Conservation (phyloP, 2,888 invertebrate genomes). For the Ecliptopera silaceata region DNA sequence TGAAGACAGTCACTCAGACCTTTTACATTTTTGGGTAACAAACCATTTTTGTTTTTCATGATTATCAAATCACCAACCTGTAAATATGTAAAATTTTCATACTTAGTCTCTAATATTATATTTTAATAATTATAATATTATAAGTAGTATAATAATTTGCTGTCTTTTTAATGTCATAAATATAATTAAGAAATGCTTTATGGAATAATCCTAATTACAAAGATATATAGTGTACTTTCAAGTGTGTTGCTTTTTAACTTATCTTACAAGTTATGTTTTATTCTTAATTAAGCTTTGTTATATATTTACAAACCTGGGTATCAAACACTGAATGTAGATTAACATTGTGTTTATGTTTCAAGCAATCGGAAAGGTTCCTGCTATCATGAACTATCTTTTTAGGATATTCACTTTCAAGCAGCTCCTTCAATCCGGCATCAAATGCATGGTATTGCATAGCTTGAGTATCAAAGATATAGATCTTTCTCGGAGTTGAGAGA, state of each 20-base stretch:
- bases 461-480: conserved; percentile 78
- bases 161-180: no score
- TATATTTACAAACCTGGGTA: conserved; percentile 69
- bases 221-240: no score
- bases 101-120: no score
- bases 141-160: no score
- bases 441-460: conserved; percentile 77
- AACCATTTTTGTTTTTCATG: conserved; percentile 67
- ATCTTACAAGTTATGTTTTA: no score
- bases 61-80: conserved; percentile 79
- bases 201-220: no score
- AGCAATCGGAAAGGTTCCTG: conserved; percentile 81
- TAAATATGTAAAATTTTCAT: neutral
- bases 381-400: conserved; percentile 85
- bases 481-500: conserved; percentile 69
- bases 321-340: conserved; percentile 84
- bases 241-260: no score
- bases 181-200: no score
- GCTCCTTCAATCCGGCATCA: conserved; percentile 73
- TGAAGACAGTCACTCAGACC: conserved; percentile 69
- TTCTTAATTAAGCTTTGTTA: neutral
- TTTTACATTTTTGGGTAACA: conserved; percentile 64
- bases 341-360: conserved; percentile 82
- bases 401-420: conserved; percentile 70
- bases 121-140: no score